Conservation (phyloP, 2,797 vertebrate genomes). For the Oreochromis mossambicus region DNA sequence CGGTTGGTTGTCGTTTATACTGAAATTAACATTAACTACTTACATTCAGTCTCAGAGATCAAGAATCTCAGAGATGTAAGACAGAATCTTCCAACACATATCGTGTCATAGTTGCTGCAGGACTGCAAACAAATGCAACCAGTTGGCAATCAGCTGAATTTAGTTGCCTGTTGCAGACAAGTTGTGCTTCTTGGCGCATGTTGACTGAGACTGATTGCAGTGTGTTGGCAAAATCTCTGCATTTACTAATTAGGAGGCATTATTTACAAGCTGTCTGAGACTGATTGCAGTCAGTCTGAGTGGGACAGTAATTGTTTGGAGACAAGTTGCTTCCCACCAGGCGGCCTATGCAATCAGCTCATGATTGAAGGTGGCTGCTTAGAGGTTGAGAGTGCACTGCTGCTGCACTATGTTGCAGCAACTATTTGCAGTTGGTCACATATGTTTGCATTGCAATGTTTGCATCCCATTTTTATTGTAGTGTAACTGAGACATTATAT, state of each 20-base stretch:
- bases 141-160: neutral
- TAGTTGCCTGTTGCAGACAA: neutral
- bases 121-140: neutral
- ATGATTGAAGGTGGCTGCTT: neutral
- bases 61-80: neutral
- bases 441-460: neutral
- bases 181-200: neutral
- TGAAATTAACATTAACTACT: neutral
- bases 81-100: neutral
- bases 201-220: neutral
- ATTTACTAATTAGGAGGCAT: neutral
- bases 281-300: neutral
- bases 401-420: neutral
- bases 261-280: neutral
- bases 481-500: neutral
- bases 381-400: neutral
- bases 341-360: neutral
- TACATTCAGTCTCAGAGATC: fast-evolving
- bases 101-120: neutral
- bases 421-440: neutral
- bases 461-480: neutral
- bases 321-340: neutral
- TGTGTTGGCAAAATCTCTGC: fast-evolving
- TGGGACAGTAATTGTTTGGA: neutral
- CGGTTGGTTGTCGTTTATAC: neutral